phyloP scores from a whole-genome alignment of 2,113 vertebrate species.

The Pao palembangensis region DNA sequence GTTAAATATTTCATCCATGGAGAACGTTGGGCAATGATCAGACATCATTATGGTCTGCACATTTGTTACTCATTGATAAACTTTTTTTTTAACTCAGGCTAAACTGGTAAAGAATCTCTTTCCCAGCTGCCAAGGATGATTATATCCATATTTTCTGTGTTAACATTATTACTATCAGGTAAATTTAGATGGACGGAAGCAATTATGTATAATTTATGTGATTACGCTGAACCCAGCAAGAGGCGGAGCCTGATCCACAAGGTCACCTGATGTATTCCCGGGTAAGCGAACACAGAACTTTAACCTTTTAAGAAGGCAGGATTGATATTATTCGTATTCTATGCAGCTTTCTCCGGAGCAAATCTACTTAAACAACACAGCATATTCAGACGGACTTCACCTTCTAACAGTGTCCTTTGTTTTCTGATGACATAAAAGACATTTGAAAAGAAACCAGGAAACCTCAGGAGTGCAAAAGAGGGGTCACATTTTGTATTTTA shows the following conservation, averaged over 20 bases:
- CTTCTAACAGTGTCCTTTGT: slow-evolving; percentile 34
- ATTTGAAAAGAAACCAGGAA: not conserved
- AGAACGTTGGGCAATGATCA: slow-evolving; percentile 28
- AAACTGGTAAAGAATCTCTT: too few relatives aligned
- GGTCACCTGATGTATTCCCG: slow-evolving; percentile 16
- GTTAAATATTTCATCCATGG: slow-evolving; percentile 65
- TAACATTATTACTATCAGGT: slow-evolving; percentile 11
- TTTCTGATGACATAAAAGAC: slow-evolving; percentile 8
- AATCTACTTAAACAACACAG: slow-evolving; percentile 61
- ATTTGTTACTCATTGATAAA: slow-evolving; percentile 6
- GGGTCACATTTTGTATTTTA: not conserved
- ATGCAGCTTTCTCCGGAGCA: slow-evolving; percentile 23
- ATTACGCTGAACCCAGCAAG: slow-evolving; percentile 27
- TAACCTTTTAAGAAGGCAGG: slow-evolving; percentile 21
- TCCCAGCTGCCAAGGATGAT: too few relatives aligned
- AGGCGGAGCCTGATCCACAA: slow-evolving; percentile 8
- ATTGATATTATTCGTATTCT: slow-evolving; percentile 17
- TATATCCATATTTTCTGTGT: not conserved
- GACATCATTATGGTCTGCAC: slow-evolving; percentile 10
- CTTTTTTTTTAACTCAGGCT: too few relatives aligned
- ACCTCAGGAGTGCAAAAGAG: not conserved
- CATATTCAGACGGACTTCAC: slow-evolving; percentile 27
- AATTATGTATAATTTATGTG: slow-evolving; percentile 16
- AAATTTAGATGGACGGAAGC: slow-evolving; percentile 11
- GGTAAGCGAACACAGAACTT: slow-evolving; percentile 25